Base-by-base conservation (phyloP, 2,888 invertebrate genomes). In the Ennomos fuscantarius region DNA sequence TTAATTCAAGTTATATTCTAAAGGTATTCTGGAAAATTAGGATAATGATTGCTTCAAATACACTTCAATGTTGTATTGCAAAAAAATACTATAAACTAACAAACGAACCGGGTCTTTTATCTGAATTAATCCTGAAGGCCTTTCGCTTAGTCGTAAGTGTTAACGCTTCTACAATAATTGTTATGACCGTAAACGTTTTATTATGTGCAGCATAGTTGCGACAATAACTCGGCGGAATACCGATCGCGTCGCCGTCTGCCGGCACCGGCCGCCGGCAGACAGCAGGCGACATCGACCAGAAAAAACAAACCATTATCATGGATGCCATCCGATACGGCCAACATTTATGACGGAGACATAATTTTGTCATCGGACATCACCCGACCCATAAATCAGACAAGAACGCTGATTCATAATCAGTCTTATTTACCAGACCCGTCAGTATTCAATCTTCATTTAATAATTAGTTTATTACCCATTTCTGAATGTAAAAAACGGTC, bases 301-400 rank as follows among this genome's bases (percentile, higher is more conserved):
- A 84, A 85, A 84, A 82, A 73, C 70, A 64, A 54, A 62, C 71
- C 77, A 81, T 81, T 84, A 78, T 74, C 78, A 79, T 82, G 74
- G 73, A 76, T 77, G 80, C 72, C 77, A 80, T 79, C 74, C 79
- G 72, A 73, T 73, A 72, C 74, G 69, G 70, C 60, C 68, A 78
- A 81, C 80, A 75, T 81, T 74, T 83, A 83, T 84, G 81, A 82
- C 71, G 77, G 69, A 69, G 73, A 76, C 81, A 82, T 82, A 80
- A 84, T 78, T 83, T 76, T 83, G 80, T 78, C 81, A 78, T 76
- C 73, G 70, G 73, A 76, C 68, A 76, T 79, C 78, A 78, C 73
- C 62, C 68, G 62, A 63, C 63, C 68, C 68, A 75, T 81, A 76
- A 79, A 76, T 81, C 73, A 81, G 74, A 68, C 66, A 68, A 68